phyloP scores from a whole-genome alignment of 2,113 vertebrate species.

The Hiodon alosoides region DNA sequence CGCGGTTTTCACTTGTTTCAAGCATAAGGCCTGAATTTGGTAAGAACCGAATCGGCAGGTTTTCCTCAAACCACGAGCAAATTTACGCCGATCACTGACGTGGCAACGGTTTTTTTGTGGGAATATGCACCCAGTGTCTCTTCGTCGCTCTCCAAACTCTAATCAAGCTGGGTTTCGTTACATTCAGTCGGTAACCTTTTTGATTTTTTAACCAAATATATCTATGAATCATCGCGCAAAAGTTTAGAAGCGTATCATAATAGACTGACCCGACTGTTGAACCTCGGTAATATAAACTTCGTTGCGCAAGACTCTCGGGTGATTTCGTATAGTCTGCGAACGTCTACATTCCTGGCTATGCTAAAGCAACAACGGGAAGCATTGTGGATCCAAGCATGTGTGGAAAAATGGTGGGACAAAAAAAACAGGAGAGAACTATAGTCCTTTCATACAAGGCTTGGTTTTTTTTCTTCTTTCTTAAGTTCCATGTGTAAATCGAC shows the following conservation, averaged over 20 bases:
- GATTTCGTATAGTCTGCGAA: constrained; percentile 4
- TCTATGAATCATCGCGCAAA: no score
- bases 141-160: neutral
- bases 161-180: neutral
- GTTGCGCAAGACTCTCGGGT: constrained; percentile 1
- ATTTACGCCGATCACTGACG: constrained; percentile 6
- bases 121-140: neutral
- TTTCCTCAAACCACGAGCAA: constrained; percentile 8
- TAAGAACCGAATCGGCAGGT: constrained; percentile 4
- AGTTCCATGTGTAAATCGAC: constrained; percentile 6
- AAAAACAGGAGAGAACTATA: neutral
- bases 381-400: constrained; percentile 10
- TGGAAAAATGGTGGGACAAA: neutral
- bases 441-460: constrained; percentile 6
- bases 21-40: neutral
- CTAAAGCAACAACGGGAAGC: constrained; percentile 2
- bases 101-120: neutral
- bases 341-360: constrained; percentile 7
- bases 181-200: constrained; percentile 12
- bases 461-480: no score
- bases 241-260: no score
- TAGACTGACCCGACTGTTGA: no score
- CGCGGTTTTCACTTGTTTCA: neutral
- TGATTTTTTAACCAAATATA: neutral
- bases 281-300: no score